phyloP scores from a whole-genome alignment of 2,888 invertebrate species.

The Lapara coniferarum region DNA sequence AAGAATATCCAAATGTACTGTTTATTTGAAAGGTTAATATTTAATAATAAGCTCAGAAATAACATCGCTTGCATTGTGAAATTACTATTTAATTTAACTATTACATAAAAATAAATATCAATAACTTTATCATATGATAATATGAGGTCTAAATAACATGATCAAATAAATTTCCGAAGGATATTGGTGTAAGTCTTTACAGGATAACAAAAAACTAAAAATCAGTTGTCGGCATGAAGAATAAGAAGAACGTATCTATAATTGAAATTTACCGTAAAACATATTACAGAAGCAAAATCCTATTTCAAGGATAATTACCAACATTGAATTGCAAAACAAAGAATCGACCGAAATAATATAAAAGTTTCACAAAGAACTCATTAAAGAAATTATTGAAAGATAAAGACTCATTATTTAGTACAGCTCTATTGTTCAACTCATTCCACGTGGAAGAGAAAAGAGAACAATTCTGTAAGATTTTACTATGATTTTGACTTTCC shows the following conservation, averaged over 20 bases:
- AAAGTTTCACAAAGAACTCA: constrained; percentile 15
- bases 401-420: not conserved
- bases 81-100: not conserved
- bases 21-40: too few relatives aligned
- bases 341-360: not conserved
- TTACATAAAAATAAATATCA: not conserved
- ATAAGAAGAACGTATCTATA: too few relatives aligned
- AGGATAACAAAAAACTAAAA: too few relatives aligned
- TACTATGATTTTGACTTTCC: not conserved
- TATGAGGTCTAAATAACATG: too few relatives aligned
- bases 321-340: not conserved
- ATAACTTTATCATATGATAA: too few relatives aligned
- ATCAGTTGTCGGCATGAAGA: too few relatives aligned
- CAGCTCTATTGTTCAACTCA: not conserved
- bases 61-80: too few relatives aligned
- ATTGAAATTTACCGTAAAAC: not conserved
- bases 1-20: not conserved
- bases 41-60: too few relatives aligned
- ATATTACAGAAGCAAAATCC: not conserved
- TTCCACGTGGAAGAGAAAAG: not conserved
- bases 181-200: too few relatives aligned
- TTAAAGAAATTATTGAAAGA: not conserved
- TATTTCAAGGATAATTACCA: not conserved
- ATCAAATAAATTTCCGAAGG: too few relatives aligned
- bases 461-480: not conserved